phyloP scores from a whole-genome alignment of 2,113 vertebrate genomes.

The Notarius quadriscutis region DNA sequence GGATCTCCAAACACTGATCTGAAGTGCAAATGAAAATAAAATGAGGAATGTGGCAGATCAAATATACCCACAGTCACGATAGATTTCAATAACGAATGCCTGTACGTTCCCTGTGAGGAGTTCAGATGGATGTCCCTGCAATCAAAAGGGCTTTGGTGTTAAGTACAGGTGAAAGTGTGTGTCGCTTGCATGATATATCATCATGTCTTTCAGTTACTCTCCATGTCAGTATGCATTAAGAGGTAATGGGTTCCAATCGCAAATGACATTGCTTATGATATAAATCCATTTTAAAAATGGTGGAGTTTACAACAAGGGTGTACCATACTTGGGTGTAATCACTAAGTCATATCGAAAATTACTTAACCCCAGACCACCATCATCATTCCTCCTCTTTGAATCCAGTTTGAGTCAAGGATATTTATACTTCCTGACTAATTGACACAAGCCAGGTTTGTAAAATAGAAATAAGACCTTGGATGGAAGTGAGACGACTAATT shows the following conservation, averaged over 20 bases:
- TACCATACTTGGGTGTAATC: background rate
- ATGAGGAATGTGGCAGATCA: background rate
- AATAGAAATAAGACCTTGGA: background rate
- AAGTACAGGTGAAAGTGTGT: background rate
- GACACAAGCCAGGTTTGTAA: background rate
- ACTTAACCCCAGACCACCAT: background rate
- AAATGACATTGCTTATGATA: background rate
- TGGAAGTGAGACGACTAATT: background rate
- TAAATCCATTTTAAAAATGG: too few relatives aligned
- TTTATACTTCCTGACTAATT: background rate
- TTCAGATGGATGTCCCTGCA: background rate
- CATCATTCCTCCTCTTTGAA: background rate
- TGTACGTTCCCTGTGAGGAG: background rate
- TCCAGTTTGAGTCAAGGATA: background rate
- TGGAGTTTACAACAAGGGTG: background rate
- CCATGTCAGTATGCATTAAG: background rate
- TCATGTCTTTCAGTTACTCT: background rate
- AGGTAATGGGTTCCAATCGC: background rate
- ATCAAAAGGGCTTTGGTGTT: background rate
- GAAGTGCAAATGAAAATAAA: background rate
- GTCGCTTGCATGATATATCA: background rate
- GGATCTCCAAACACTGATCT: background rate
- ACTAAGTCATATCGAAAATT: background rate
- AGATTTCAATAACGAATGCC: background rate
- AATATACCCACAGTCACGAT: background rate